These are phyloP conservation scores for Cyrtorhinus lividipennis DNA, from an alignment of 1,140 invertebrate species.

Conservation along the genomic window DNA sequence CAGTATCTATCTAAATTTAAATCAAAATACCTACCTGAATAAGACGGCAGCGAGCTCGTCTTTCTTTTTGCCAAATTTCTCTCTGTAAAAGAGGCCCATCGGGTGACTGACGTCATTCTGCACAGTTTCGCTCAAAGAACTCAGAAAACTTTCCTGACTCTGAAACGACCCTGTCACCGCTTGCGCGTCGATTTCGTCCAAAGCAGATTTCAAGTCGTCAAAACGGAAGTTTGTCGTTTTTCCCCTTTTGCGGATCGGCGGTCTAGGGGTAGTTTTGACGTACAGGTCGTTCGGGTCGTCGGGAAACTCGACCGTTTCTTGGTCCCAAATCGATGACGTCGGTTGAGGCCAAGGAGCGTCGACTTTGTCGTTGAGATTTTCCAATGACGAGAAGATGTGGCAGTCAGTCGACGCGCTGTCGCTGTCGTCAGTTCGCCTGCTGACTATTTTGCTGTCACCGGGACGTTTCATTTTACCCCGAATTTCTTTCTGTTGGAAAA, in stretches of 20 bases:
- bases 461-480: not conserved
- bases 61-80: constrained; percentile 46
- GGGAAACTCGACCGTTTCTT: not conserved
- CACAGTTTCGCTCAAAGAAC: constrained; percentile 1
- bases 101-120: constrained; percentile 33
- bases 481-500: constrained; percentile 5
- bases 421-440: not conserved
- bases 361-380: too few relatives aligned
- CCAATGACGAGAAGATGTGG: too few relatives aligned
- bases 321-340: not conserved
- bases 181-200: not conserved
- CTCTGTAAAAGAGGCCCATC: constrained; percentile 47
- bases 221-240: not conserved
- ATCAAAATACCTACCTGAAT: too few relatives aligned
- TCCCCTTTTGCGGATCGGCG: not conserved
- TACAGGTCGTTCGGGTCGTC: not conserved
- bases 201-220: not conserved
- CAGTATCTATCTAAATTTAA: too few relatives aligned
- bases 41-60: constrained; percentile 47
- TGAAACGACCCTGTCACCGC: too few relatives aligned
- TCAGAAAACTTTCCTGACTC: not conserved
- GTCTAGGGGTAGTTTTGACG: not conserved
- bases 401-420: not conserved
- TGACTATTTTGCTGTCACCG: not conserved
- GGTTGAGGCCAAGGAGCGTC: too few relatives aligned